A percentile compares a stretch with the other conserved stretches of the same genome.
phyloP scores from a whole-genome alignment of 2,888 invertebrate genomes.

The Alcis repandata region DNA sequence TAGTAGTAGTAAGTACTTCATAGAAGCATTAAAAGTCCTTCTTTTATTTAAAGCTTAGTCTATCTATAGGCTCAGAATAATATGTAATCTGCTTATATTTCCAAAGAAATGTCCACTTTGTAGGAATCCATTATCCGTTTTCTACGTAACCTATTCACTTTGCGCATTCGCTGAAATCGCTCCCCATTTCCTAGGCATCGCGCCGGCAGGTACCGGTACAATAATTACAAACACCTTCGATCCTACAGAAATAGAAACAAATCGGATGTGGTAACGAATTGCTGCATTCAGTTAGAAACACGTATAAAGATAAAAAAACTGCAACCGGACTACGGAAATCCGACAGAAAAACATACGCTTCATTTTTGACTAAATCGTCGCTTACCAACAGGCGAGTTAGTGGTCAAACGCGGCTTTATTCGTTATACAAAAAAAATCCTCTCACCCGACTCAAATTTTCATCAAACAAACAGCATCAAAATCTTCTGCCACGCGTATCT shows the following conservation, averaged over 20 bases:
- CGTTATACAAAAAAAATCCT: too few relatives aligned
- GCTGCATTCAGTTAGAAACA: too few relatives aligned
- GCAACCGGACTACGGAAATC: too few relatives aligned
- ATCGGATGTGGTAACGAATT: not conserved
- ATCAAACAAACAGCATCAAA: not conserved
- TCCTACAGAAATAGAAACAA: not conserved
- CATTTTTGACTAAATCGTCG: too few relatives aligned
- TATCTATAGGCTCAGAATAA: not conserved
- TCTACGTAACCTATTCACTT: constrained; percentile 30
- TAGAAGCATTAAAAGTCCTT: not conserved
- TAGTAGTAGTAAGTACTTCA: not conserved
- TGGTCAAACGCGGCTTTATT: too few relatives aligned
- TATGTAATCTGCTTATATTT: not conserved
- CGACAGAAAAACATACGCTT: too few relatives aligned
- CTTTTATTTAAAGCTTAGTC: not conserved
- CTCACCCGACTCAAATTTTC: not conserved
- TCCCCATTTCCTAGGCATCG: constrained; percentile 19
- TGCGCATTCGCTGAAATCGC: constrained; percentile 28
- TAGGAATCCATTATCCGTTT: constrained; percentile 28
- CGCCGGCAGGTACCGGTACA: constrained; percentile 15
- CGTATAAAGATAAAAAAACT: too few relatives aligned
- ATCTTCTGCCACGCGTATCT: not conserved
- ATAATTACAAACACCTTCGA: constrained; percentile 12
- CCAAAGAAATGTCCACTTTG: constrained; percentile 13
- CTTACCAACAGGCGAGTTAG: too few relatives aligned